phyloP scores from a whole-genome alignment of 2,888 invertebrate species.

The Belgica antarctica region DNA sequence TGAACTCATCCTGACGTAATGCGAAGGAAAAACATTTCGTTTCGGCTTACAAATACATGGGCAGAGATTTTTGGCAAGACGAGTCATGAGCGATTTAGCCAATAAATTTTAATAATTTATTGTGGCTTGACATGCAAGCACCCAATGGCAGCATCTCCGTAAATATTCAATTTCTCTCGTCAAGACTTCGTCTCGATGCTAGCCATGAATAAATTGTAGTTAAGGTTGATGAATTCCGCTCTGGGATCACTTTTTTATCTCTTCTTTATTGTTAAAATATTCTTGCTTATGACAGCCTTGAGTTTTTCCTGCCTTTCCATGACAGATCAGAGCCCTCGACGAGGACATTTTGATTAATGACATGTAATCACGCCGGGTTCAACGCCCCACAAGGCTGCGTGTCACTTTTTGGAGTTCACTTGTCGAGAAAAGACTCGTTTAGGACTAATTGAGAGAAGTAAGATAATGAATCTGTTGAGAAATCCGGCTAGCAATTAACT shows the following conservation, averaged over 20 bases:
- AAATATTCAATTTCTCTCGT: background rate
- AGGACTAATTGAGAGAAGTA: constrained; percentile 15
- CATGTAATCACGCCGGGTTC: constrained; percentile 2
- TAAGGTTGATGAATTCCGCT: background rate
- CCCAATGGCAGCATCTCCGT: no score
- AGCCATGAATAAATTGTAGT: background rate
- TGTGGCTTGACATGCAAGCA: background rate
- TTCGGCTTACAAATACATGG: no score
- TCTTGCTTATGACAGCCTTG: background rate
- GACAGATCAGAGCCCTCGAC: background rate
- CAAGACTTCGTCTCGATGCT: background rate
- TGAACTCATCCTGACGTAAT: background rate
- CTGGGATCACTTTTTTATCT: background rate
- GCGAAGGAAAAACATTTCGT: background rate
- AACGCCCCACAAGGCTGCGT: background rate
- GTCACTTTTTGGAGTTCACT: no score
- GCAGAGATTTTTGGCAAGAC: background rate
- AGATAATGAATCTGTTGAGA: no score
- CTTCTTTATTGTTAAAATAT: background rate
- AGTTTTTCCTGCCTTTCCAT: background rate
- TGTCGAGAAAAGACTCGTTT: no score
- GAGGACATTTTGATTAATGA: constrained; percentile 25
- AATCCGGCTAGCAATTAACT: no score
- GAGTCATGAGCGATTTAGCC: background rate
- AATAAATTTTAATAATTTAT: constrained; percentile 7